Base-by-base conservation (phyloP, 2,888 invertebrate species). In the Mactromeris polynyma region DNA sequence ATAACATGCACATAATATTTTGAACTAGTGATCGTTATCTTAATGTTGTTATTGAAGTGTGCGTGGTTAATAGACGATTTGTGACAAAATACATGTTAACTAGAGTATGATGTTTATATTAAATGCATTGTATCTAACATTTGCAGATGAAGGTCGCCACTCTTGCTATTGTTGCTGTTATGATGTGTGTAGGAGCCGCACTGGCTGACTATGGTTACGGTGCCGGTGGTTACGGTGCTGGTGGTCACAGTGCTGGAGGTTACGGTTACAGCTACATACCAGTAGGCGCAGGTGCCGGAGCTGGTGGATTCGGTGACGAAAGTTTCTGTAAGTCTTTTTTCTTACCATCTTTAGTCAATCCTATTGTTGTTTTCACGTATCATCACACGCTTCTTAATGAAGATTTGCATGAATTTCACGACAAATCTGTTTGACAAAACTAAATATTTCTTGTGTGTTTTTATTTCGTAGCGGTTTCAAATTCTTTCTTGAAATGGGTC, bases 71-170 rank as follows among this genome's bases (percentile, higher is more conserved):
- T n/a, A n/a, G n/a, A n/a, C n/a, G 21, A 11, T 9, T 3, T 17
- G 21, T 17, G 3, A 17, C 21, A 11, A 19, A 19, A 19, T 17
- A 17, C 4, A 19, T 54, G 17, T 17, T 11, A 19, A 17, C 14
- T 2, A 17, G 4, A 54, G 3, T 19, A 54, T 19, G 3, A 14
- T 19, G 3, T 17, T 19, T n/a, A 58, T 64, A n/a, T 26, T 0
- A 26, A 64, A 9, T 4, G 11, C 9, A 64, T 64, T 64, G 11
- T 26, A n/a, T 64, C n/a, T 64, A 2, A 26, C 2, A 64, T 64
- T 33, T 82, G n/a, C 40, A 82, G 82, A 82, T 82, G 82, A 82
- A 82, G 54, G 38, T 64, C 82, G 58, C 64, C 82, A 82, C 82
- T 40, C 21, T 82, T 40, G 82, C 82, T 64, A 40, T 64, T 64